phyloP scores from a whole-genome alignment of 2,113 vertebrate species.

The Scopus umbretta region DNA sequence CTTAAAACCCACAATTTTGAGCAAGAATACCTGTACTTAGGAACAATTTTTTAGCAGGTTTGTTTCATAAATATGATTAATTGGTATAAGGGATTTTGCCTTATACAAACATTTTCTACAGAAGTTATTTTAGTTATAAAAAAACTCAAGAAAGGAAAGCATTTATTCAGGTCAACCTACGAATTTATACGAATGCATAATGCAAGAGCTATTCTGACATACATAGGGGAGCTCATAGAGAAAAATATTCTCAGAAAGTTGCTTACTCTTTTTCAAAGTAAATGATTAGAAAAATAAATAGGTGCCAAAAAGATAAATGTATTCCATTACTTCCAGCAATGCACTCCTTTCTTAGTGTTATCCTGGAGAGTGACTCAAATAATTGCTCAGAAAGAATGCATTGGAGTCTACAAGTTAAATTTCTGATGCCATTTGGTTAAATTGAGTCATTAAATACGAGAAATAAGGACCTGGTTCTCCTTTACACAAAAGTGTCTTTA shows the following conservation, averaged over 20 bases:
- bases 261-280: neutral
- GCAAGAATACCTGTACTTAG: neutral
- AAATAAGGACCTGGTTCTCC: neutral
- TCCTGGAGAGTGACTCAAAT: neutral
- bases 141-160: neutral
- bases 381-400: neutral
- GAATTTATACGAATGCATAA: neutral
- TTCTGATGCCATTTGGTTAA: neutral
- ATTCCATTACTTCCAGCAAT: neutral
- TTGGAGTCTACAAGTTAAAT: neutral
- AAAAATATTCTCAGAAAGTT: neutral
- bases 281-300: neutral
- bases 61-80: neutral
- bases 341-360: neutral
- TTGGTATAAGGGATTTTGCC: neutral
- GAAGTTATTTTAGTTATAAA: neutral
- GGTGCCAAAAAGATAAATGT: neutral
- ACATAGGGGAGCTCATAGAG: neutral
- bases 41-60: neutral
- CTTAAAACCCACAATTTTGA: neutral
- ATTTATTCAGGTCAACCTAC: neutral
- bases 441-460: neutral
- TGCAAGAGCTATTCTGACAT: neutral
- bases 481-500: neutral
- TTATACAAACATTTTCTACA: neutral